These are phyloP conservation scores for Carollia perspicillata DNA, from an alignment of 2,113 vertebrate genomes.

Conservation along the genomic window DNA sequence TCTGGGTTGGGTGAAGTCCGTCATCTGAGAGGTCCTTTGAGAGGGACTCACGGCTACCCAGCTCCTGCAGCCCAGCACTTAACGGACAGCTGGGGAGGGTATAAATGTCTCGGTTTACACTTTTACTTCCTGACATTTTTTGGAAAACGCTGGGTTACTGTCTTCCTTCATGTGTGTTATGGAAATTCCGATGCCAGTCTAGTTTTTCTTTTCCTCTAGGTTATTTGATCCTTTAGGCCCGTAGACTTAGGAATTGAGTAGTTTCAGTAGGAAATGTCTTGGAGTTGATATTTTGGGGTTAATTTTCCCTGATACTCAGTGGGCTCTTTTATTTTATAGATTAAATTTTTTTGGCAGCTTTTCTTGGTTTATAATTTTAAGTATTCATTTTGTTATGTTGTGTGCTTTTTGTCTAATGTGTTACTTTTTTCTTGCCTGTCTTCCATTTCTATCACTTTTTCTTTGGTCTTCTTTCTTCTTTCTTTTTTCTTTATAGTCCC, in stretches of 20 bases:
- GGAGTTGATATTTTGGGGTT: background rate
- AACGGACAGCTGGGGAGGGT: background rate
- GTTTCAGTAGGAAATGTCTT: background rate
- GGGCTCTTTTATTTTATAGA: background rate
- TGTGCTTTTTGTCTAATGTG: background rate
- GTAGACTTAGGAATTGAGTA: background rate
- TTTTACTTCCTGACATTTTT: background rate
- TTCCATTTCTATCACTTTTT: slow-evolving; percentile 13
- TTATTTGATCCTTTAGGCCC: background rate
- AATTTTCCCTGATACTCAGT: background rate
- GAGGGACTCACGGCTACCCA: background rate
- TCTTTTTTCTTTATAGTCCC: background rate
- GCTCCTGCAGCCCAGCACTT: background rate
- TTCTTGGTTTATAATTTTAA: slow-evolving; percentile 16
- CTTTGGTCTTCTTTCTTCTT: background rate
- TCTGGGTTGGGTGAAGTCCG: background rate
- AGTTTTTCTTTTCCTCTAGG: background rate
- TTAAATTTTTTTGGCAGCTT: background rate
- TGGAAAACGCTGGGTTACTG: background rate
- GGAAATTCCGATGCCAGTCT: background rate
- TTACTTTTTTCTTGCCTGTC: background rate
- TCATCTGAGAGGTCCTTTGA: background rate
- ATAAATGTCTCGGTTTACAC: background rate
- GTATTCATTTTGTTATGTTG: background rate
- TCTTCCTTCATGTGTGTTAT: background rate